Evolutionary conservation across 1,140 invertebrate species (phyloP), one percentile per base, ranked within the genome.

Genomic region (Brachionus asplanchnoidis): DNA sequence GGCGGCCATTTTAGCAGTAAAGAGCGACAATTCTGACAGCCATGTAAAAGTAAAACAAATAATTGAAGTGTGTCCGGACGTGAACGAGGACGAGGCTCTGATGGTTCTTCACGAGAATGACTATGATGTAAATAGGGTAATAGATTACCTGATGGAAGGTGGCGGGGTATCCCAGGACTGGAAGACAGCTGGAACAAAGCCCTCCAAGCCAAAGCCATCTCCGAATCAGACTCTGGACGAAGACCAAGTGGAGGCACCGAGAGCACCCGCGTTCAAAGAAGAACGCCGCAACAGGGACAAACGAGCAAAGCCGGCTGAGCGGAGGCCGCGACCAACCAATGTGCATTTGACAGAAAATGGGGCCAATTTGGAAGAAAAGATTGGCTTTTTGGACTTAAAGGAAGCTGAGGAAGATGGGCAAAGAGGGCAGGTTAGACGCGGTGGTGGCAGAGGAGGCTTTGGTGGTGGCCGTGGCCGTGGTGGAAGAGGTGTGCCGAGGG

Each of bases 31-130:
- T 60, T 56, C 32, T 9, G 53, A 60, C 3, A 11, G 9, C 12
- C 46, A 65, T 40, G 20, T 36, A 12, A 82, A 82, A 65, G 40
- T 82, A 28, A 60, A 82, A 60, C 53, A 82, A 36, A 56, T 82
- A 23, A 23, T 65, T n/a, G 79, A 82, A 65, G 50, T 82, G 7
- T 60, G 36, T 60, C 79, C 53, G 1, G 9, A 12, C 4, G 40
- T 42, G 36, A 68, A 1, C 20, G 20, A 44, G 23, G 79, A 82
- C 26, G 17, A 28, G 1, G 53, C 28, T 11, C 26, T 65, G 40
- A 65, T 82, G 53, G 79, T 68, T 12, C 79, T 82, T 4, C 53
- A 82, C 42, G 79, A 82, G 20, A 60, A 82, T 46, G 79, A 82
- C 32, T 82, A 82, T 11, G 65, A 82, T 82, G 23, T 82, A 23